Base-by-base conservation (phyloP, 30 jellyfish, hydroid and myxozoan species). In the Mastigias papua region DNA sequence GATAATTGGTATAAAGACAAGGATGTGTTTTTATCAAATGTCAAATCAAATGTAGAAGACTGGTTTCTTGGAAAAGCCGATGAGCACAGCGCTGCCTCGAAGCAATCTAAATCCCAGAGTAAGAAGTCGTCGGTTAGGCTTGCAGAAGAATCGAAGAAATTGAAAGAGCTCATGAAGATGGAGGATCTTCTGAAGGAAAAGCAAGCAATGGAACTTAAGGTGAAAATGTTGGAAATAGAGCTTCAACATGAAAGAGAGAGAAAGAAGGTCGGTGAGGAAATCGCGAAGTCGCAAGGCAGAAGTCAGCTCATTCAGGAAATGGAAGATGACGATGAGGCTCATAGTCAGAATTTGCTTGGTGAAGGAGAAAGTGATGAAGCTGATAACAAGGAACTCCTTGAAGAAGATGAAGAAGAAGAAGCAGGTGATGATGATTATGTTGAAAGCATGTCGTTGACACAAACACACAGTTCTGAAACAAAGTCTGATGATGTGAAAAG, bases 271-370 rank as follows among this genome's bases (percentile, higher is more conserved):
- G 1, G 85, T 29, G 85, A 73, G 42, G 70, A 73, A 73, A 73
- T 73, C 46, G 85, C 42, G 71, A 73, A 57, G 1, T 73, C 85
- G 19, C 85, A 73, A 48, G 37, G 69, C 37, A 73, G 73, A 30
- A 42, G 80, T 79, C 89, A 79, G 61, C 68, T 79, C 79, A 79
- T 79, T 61, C 89, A 57, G 34, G 89, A 79, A 79, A 79, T 79
- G 49, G 89, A 79, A 35, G 51, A 79, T 58, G 89, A 79, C 20
- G n/a, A n/a, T n/a, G 89, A 61, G 15, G 89, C 89, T 79, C 80
- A 79, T 60, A 79, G 89, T 60, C 80, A 73, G 42, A 73, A 29
- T 6, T 58, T 79, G 80, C 70, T 16, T 61, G 80, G 61, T 50
- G 89, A 79, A 58, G 89, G 28, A 46, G 57, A 26, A 8, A 27